A percentile compares a stretch with the other conserved stretches of the same genome.
Conservation (phyloP, 2,888 invertebrate species). For the Drosophila birchii region DNA sequence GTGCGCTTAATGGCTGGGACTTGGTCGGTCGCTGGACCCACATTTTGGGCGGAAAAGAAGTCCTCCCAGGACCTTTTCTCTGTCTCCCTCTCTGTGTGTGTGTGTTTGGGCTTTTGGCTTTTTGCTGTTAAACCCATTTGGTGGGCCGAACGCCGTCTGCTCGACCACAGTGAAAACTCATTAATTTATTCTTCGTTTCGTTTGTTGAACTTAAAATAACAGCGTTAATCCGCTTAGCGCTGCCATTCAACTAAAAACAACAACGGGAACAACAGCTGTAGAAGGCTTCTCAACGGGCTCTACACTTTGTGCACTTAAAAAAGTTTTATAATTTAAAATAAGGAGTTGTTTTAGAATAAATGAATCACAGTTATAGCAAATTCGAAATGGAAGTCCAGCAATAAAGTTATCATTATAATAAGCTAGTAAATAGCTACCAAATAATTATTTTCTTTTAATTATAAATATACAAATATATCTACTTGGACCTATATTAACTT, state of each 20-base stretch:
- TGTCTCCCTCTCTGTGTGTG: slow-evolving; percentile 40
- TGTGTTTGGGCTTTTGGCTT: slow-evolving; percentile 70
- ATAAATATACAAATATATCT: neutral
- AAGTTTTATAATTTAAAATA: neutral
- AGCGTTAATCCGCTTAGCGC: slow-evolving; percentile 79
- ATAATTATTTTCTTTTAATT: neutral
- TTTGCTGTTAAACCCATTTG: slow-evolving; percentile 67
- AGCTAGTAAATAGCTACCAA: neutral
- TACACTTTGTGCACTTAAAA: slow-evolving; percentile 6
- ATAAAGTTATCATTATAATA: neutral
- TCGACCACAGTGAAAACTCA: slow-evolving; percentile 81
- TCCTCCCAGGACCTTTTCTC: slow-evolving; percentile 1
- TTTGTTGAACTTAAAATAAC: slow-evolving; percentile 81
- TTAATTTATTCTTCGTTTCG: slow-evolving; percentile 82
- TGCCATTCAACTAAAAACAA: slow-evolving; percentile 73
- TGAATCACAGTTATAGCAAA: neutral
- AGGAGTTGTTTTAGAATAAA: rapidly evolving
- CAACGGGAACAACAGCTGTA: slow-evolving; percentile 48
- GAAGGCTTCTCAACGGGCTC: slow-evolving; percentile 34
- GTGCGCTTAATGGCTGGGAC: slow-evolving; percentile 62
- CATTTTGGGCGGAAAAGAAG: neutral
- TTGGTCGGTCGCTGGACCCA: slow-evolving; percentile 13
- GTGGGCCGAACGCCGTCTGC: slow-evolving; percentile 43
- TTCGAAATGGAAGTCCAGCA: neutral
- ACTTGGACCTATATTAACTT: neutral